Evolutionary conservation across 2,888 invertebrate genomes (phyloP).

Genomic region (Limnephilus marmoratus): DNA sequence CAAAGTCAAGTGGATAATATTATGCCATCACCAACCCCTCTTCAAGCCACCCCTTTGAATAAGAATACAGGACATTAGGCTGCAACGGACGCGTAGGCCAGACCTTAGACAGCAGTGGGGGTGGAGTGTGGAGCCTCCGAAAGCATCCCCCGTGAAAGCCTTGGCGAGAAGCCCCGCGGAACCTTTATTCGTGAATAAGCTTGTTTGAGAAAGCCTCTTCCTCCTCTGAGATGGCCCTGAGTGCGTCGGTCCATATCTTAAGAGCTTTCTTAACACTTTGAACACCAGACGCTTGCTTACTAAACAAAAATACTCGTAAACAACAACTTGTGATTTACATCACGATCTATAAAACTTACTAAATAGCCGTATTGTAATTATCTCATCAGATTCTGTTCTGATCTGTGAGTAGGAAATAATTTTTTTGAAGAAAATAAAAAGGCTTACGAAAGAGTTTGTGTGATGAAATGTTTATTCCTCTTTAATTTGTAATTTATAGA

Average conservation of each 20-base stretch:
- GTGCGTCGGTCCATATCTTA: conserved; percentile 64
- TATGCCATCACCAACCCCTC: conserved; percentile 26
- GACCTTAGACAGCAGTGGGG: background rate
- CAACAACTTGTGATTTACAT: too few relatives aligned
- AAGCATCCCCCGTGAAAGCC: conserved; percentile 49
- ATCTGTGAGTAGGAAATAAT: too few relatives aligned
- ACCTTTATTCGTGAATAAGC: conserved; percentile 63
- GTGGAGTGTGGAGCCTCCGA: background rate
- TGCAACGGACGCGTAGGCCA: conserved; percentile 42
- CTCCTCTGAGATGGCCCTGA: conserved; percentile 60
- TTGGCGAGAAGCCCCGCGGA: conserved; percentile 45
- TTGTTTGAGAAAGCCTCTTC: conserved; percentile 65
- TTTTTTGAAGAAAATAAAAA: too few relatives aligned
- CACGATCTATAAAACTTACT: background rate
- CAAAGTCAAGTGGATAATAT: conserved; percentile 15
- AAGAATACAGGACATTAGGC: conserved; percentile 45
- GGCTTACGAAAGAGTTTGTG: too few relatives aligned
- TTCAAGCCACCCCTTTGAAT: conserved; percentile 30
- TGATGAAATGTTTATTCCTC: too few relatives aligned
- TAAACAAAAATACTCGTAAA: too few relatives aligned
- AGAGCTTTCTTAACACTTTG: conserved; percentile 56
- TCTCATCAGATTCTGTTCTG: too few relatives aligned
- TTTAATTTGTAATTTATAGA: too few relatives aligned
- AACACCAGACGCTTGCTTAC: background rate
- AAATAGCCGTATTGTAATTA: too few relatives aligned